Percentiles rank a stretch among this genome's conserved stretches.
Conservation (phyloP, 2,113 vertebrate genomes). For the Rhinichthys klamathensis region DNA sequence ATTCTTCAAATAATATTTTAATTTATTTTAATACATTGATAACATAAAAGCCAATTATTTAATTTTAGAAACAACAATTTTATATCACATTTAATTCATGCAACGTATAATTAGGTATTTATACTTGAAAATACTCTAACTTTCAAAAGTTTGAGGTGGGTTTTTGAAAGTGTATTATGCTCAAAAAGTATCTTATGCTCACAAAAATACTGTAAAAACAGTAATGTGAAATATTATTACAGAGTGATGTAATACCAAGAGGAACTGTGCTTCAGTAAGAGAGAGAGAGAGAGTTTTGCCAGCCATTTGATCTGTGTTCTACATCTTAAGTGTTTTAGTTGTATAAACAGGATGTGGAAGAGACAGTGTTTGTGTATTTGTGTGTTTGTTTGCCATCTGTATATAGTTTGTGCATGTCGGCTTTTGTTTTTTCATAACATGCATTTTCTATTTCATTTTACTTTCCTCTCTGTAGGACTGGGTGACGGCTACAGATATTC, state of each 20-base stretch:
- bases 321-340: conserved; percentile 36
- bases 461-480: conserved; percentile 80
- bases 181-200: no score
- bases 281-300: neutral
- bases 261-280: neutral
- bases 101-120: neutral
- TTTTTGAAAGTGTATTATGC: no score
- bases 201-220: no score
- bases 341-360: conserved; percentile 49
- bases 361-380: conserved; percentile 3
- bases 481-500: conserved; percentile 93
- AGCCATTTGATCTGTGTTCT: conserved; percentile 8
- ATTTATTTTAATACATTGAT: neutral
- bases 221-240: no score
- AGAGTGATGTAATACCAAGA: neutral
- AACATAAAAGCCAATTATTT: neutral
- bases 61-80: neutral
- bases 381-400: neutral
- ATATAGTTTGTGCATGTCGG: conserved; percentile 33
- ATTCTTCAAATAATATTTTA: neutral
- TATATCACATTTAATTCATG: neutral
- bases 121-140: no score
- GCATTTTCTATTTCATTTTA: neutral
- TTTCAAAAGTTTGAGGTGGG: no score
- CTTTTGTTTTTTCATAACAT: neutral